These are phyloP conservation scores for Silurus aristotelis DNA, from an alignment of 2,797 vertebrate genomes.

Conservation along the genomic window DNA sequence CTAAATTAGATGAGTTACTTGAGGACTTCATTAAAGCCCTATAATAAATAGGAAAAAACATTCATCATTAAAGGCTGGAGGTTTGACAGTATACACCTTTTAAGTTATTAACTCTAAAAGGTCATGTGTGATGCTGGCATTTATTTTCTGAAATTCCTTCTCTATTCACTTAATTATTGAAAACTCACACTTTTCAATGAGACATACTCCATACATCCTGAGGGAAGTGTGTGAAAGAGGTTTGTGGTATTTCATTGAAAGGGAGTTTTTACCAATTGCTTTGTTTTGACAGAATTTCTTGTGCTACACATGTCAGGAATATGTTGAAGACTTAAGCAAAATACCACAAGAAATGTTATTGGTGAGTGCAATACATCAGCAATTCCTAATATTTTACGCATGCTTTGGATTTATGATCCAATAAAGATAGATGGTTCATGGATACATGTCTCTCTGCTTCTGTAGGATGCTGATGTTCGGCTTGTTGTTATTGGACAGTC, in stretches of 20 bases:
- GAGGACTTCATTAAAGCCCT: no score
- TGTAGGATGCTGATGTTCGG: constrained; percentile 82
- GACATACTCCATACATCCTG: neutral
- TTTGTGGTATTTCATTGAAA: neutral
- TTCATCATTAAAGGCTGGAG: neutral
- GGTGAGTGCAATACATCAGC: constrained; percentile 69
- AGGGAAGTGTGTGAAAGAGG: neutral
- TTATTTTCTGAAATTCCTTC: neutral
- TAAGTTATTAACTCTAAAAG: neutral
- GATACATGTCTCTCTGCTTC: constrained; percentile 34
- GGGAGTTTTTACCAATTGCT: neutral
- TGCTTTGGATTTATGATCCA: neutral
- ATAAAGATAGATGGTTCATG: neutral
- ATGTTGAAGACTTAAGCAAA: constrained; percentile 91
- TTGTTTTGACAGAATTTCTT: constrained; percentile 85
- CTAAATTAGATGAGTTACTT: no score
- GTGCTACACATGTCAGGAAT: constrained; percentile 92
- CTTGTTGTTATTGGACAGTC: constrained; percentile 93
- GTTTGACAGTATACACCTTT: neutral
- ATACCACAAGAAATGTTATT: constrained; percentile 77
- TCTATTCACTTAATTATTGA: neutral
- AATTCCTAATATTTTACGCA: neutral
- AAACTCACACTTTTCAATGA: neutral
- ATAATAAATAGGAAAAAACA: no score
- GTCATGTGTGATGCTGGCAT: neutral